Percentiles rank a stretch among this genome's conserved stretches.
These are phyloP conservation scores for Leptodactylus fuscus DNA, from an alignment of 2,113 vertebrate species.

Conservation along the genomic window DNA sequence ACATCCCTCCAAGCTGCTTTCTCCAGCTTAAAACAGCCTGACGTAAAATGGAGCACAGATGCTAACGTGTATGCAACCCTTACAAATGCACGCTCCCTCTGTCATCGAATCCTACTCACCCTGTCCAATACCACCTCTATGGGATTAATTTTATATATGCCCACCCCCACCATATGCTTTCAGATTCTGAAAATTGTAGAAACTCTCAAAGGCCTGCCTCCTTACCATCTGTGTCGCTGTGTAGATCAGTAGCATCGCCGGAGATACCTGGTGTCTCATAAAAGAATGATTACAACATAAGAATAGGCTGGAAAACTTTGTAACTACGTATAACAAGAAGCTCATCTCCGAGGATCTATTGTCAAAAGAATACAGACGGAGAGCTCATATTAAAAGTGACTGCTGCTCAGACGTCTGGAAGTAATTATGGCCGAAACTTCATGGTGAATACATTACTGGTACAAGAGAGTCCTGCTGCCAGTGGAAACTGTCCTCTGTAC, in stretches of 20 bases:
- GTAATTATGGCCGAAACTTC: slow-evolving; percentile 14
- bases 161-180: slow-evolving; percentile 4
- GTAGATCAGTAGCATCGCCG: neutral
- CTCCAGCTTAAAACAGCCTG: neutral
- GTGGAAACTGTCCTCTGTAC: slow-evolving; percentile 25
- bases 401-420: slow-evolving; percentile 40
- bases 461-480: slow-evolving; percentile 11
- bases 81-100: neutral
- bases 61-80: neutral
- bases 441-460: slow-evolving; percentile 45
- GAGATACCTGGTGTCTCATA: neutral
- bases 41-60: neutral
- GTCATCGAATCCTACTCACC: neutral
- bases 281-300: neutral
- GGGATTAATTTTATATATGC: neutral
- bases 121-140: neutral
- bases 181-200: neutral
- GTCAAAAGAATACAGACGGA: neutral
- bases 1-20: neutral
- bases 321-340: neutral
- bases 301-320: neutral
- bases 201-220: neutral
- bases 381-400: neutral
- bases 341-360: neutral
- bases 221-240: neutral